phyloP scores from a whole-genome alignment of 2,797 vertebrate species.

The Macrochelys suwanniensis region DNA sequence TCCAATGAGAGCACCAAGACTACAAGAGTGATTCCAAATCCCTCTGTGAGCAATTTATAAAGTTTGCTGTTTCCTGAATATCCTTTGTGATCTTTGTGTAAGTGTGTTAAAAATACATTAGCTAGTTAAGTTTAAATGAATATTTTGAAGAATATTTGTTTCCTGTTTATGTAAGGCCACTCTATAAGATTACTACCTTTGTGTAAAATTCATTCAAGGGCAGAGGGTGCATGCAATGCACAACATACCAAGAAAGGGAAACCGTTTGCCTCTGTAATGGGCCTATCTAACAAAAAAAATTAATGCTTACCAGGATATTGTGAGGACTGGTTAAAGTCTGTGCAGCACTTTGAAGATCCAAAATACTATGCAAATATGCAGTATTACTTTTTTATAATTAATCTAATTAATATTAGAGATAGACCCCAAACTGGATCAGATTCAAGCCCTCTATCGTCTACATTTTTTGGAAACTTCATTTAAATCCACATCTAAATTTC shows the following conservation, averaged over 20 bases:
- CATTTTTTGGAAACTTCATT: neutral
- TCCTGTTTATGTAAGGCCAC: rapidly evolving
- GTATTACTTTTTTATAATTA: neutral
- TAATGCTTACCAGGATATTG: neutral
- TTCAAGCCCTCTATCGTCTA: neutral
- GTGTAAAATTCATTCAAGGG: neutral
- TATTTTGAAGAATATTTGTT: neutral
- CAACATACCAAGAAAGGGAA: neutral
- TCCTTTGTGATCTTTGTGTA: neutral
- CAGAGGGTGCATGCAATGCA: neutral
- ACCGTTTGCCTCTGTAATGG: neutral
- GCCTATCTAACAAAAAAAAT: neutral
- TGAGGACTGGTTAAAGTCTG: neutral
- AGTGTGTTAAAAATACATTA: slow-evolving; percentile 39
- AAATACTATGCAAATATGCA: neutral
- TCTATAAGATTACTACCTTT: neutral
- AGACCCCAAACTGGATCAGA: neutral
- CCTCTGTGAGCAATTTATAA: slow-evolving; percentile 32
- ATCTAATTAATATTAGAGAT: neutral
- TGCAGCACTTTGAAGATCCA: neutral
- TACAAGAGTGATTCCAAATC: slow-evolving; percentile 20
- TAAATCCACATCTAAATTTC: neutral
- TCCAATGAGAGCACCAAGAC: slow-evolving; percentile 47
- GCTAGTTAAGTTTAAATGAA: neutral
- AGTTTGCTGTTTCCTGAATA: slow-evolving; percentile 29